Conservation (phyloP, 1,140 invertebrate species). For the Magallana ariakensis region DNA sequence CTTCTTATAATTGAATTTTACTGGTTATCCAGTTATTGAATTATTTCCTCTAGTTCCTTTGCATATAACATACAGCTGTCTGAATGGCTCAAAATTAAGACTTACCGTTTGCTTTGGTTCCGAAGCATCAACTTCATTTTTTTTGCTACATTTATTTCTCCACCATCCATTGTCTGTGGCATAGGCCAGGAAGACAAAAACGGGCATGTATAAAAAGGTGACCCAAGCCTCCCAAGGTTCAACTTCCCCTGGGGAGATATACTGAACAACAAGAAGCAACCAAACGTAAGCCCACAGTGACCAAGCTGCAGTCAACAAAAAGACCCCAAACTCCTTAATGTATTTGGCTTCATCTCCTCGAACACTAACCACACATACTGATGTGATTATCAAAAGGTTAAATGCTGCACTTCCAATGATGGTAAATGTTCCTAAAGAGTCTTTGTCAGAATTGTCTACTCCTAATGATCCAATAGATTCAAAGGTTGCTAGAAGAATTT, state of each 20-base stretch:
- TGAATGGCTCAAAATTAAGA: background rate
- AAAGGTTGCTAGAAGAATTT: conserved; percentile 81
- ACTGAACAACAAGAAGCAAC: conserved; percentile 75
- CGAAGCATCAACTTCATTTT: conserved; percentile 11
- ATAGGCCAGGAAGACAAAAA: conserved; percentile 78
- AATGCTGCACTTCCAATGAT: conserved; percentile 82
- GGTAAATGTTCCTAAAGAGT: conserved; percentile 79
- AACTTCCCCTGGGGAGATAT: conserved; percentile 70
- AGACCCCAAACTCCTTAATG: conserved; percentile 80
- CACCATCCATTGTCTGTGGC: conserved; percentile 74
- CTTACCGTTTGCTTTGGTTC: conserved; percentile 32
- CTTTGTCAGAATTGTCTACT: conserved; percentile 73
- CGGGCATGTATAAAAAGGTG: conserved; percentile 83
- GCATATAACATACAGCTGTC: no score
- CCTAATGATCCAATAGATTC: conserved; percentile 73
- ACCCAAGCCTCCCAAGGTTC: conserved; percentile 83
- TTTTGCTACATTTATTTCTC: conserved; percentile 52
- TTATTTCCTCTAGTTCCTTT: no score
- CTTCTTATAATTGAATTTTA: background rate
- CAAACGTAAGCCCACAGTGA: conserved; percentile 82
- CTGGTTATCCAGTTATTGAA: no score
- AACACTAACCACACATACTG: conserved; percentile 77
- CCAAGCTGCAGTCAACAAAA: conserved; percentile 80
- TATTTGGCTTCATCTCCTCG: conserved; percentile 69
- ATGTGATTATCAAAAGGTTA: conserved; percentile 80